Evolutionary conservation across 2,113 vertebrate species (phyloP), one percentile per base, ranked within the genome.

Genomic region (Paradoxurus hermaphroditus): DNA sequence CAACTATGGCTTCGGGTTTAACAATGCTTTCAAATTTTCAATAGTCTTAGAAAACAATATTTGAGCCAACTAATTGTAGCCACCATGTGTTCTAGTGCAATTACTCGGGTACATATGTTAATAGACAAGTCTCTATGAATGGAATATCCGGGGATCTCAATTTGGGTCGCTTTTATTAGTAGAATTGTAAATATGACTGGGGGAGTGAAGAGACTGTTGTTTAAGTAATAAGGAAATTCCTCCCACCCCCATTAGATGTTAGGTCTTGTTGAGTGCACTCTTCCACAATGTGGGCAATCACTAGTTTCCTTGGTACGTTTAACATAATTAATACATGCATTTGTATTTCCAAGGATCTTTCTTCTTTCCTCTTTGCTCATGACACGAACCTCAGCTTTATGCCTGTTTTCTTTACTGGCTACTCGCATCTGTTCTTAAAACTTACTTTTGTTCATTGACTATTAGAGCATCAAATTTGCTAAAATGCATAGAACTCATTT

Each of bases 181-280:
- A 91, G 9, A 85, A 72, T 36, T 85, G 0, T 84, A 86, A 87
- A 68, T 72, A 36, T 19, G 34, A 65, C 16, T 49, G 11, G 14
- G 7, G 34, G 39, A 82, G 23, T 93, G 7, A 78, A 18, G 6
- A 49, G 21, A 59, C 31, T 1, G n/a, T 88, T 56, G 23, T 88
- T 95, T 94, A 81, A 90, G 83, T 86, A 91, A 70, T 91, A 59
- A 85, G 67, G 44, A 63, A 82, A 87, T 94, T 31, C 18, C 13
- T 21, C 39, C 53, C 8, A 41, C 3, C 16, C 4, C 31, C 15
- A 15, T 75, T 86, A 86, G 86, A 84, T 27, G 3, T 77, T 79
- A 91, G 29, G 36, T 89, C 49, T 93, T 62, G 31, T 59, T 75
- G 83, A 95, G 73, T 81, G 21, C n/a, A 96, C 70, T 93, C 62